Conservation (phyloP, 2,888 invertebrate species). For the Idaea dimidiata region DNA sequence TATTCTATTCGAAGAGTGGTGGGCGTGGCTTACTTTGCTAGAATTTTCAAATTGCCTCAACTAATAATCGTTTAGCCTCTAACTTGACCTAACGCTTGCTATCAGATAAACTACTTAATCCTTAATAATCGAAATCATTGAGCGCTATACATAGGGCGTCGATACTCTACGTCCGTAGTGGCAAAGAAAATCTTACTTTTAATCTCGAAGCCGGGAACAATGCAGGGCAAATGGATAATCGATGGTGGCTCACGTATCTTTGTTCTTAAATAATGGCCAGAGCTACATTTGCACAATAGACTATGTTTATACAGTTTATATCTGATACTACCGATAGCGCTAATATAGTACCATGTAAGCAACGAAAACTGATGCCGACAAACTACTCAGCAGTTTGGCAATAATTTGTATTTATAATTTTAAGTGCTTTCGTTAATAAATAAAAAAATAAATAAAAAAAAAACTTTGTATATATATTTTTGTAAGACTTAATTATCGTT, state of each 20-base stretch:
- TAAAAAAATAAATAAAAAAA: no score
- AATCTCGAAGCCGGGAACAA: conserved; percentile 41
- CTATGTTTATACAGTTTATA: conserved; percentile 30
- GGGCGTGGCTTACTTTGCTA: no score
- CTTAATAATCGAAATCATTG: conserved; percentile 16
- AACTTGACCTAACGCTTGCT: neutral
- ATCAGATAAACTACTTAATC: neutral
- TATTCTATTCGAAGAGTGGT: no score
- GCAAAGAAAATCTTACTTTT: conserved; percentile 31
- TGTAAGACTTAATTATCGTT: no score
- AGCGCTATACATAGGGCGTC: conserved; percentile 1
- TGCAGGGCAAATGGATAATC: conserved; percentile 55
- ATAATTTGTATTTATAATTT: no score
- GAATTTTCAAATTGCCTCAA: no score
- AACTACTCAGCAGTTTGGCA: no score
- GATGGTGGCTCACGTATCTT: conserved; percentile 47
- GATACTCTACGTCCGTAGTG: conserved; percentile 11
- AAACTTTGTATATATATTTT: no score
- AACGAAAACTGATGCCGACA: no score
- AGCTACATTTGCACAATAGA: conserved; percentile 28
- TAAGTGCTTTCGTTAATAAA: no score
- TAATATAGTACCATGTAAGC: no score
- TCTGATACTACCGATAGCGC: conserved; percentile 18
- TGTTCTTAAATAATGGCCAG: conserved; percentile 49
- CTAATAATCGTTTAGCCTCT: no score